Conservation (phyloP, 2,113 vertebrate genomes). For the Oryzias woworae region DNA sequence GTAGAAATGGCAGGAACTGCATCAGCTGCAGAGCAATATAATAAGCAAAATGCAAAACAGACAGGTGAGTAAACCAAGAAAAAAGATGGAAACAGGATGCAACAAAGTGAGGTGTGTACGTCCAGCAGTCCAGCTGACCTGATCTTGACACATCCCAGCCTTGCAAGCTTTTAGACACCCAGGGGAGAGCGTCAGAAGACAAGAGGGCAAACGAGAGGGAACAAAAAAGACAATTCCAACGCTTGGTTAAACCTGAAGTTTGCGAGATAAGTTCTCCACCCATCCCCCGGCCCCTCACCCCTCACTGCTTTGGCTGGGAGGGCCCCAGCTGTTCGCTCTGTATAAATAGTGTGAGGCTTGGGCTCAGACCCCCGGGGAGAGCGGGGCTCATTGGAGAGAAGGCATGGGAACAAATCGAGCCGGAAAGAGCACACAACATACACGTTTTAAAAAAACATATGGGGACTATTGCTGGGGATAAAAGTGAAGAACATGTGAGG, state of each 20-base stretch:
- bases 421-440: conserved; percentile 78
- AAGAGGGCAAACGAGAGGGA: conserved; percentile 18
- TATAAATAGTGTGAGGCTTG: conserved; percentile 80
- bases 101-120: conserved; percentile 27
- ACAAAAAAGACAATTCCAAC: conserved; percentile 66
- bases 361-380: conserved; percentile 66
- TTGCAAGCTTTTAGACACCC: conserved; percentile 24
- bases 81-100: neutral
- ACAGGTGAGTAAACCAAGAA: conserved; percentile 3
- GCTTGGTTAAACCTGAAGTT: conserved; percentile 79
- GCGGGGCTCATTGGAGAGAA: conserved; percentile 73
- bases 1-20: neutral
- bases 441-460: conserved; percentile 81
- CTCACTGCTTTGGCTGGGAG: conserved; percentile 74
- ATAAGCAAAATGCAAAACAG: neutral
- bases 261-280: conserved; percentile 69
- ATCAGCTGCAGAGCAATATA: conserved; percentile 29
- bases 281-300: conserved; percentile 46
- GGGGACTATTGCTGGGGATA: conserved; percentile 74
- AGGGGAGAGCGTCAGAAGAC: conserved; percentile 31
- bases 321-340: conserved; percentile 82
- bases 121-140: conserved; percentile 36
- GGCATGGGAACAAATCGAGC: conserved; percentile 76
- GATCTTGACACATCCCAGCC: conserved; percentile 36
- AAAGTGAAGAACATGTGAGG: conserved; percentile 74